Base-by-base conservation (phyloP, 2,888 invertebrate species). In the Sisyra terminalis region DNA sequence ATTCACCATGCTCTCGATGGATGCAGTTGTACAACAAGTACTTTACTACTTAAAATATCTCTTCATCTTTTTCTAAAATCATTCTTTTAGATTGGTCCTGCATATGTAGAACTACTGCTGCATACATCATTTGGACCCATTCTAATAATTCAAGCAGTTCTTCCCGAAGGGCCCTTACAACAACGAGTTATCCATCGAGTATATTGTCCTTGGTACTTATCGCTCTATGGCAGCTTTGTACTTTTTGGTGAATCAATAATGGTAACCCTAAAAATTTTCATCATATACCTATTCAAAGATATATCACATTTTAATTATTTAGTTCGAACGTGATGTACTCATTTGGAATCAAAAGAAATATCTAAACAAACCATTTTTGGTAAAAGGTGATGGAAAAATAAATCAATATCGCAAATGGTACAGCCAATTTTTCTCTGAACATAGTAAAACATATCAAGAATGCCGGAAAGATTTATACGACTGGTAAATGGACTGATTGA, bases 311-410 rank as follows among this genome's bases (percentile, higher is more conserved):
- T 18, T 24, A 24, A 42, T 17, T 37, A 65, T 64, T 8, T 63
- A 87, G 85, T 77, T 90, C 52, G 79, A 86, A 57, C 69, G 90
- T 0, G 92, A 92, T 57, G 73, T 90, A 0, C 69, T 70, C 47
- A 75, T 92, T 3, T 92, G 92, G 92, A 89, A 89, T 57, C 78
- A 78, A 60, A 92, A 92, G 55, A 69, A 68, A 8, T 90, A 75
- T 57, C 64, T 76, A 0, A 70, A 69, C 29, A 73, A 75, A 1
- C 89, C 90, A 0, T 54, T 78, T 0, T 68, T 87, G 45, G 78
- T 84, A 0, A 73, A 73, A 47, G 78, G 84, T 43, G 92, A 92
- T 57, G 69, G 69, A 5, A 64, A 74, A 0, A 75, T 92, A 2
- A 69, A 73, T n/a, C 66, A 70, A 0, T 87, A 79, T 57, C 67